phyloP scores from a whole-genome alignment of 2,888 invertebrate species.

The Apoderus coryli region DNA sequence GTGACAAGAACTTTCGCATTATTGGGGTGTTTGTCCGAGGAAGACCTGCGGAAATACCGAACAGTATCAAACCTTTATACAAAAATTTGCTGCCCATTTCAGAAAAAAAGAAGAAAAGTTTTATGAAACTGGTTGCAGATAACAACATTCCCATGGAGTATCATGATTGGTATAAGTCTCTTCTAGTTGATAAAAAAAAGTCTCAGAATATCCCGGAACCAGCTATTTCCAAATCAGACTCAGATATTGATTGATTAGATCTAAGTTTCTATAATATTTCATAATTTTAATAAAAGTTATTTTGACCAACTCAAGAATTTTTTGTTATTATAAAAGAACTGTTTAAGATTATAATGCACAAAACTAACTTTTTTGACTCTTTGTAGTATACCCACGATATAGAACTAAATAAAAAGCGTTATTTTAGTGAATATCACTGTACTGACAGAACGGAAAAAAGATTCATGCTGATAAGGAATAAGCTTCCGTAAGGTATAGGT shows the following conservation, averaged over 20 bases:
- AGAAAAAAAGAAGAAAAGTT: constrained; percentile 4
- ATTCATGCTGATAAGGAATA: no score
- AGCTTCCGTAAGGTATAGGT: no score
- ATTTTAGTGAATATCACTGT: no score
- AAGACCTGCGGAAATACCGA: constrained; percentile 3
- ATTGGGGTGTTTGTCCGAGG: background rate
- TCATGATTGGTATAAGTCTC: constrained; percentile 8
- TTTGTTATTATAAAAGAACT: background rate
- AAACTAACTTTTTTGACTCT: constrained; percentile 1
- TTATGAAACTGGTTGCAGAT: constrained; percentile 7
- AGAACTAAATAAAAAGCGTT: no score
- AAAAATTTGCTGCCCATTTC: constrained; percentile 1
- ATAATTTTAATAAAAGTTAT: constrained; percentile 1
- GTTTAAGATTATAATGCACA: background rate
- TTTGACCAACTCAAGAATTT: constrained; percentile 2
- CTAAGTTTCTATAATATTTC: background rate
- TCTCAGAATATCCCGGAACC: constrained; percentile 4
- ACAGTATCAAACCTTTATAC: constrained; percentile 1
- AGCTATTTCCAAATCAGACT: constrained; percentile 6
- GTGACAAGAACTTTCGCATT: constrained; percentile 3
- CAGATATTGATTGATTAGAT: constrained; percentile 4
- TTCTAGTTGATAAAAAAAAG: constrained; percentile 6
- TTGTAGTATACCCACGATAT: no score
- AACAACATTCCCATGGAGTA: constrained; percentile 9
- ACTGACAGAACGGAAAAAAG: no score